phyloP scores from a whole-genome alignment of 2,113 vertebrate species.

The Willisornis vidua region DNA sequence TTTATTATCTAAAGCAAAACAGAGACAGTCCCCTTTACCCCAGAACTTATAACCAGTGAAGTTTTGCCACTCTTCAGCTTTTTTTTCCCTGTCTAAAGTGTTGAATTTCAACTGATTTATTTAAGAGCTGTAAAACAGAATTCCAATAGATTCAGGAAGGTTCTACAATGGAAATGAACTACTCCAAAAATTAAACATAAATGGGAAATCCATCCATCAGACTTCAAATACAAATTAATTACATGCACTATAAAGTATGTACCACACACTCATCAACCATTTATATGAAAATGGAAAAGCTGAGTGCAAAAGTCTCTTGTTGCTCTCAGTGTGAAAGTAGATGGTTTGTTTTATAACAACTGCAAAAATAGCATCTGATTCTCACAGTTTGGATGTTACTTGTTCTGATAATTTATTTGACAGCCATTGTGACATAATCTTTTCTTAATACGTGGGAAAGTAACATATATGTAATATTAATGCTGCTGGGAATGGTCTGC shows the following conservation, averaged over 20 bases:
- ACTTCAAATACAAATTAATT: not conserved
- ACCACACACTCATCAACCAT: not conserved
- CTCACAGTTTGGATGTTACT: not conserved
- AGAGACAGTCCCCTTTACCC: not conserved
- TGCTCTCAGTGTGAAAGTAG: not conserved
- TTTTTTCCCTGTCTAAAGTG: not conserved
- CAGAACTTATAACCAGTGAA: not conserved
- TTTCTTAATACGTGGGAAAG: not conserved
- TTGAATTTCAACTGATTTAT: not conserved
- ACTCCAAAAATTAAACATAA: not conserved
- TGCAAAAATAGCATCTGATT: not conserved
- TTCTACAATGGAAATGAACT: not conserved
- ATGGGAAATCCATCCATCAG: not conserved
- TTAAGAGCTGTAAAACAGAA: not conserved
- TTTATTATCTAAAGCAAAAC: not conserved
- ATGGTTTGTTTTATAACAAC: not conserved
- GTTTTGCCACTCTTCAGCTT: not conserved
- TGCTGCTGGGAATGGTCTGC: not conserved
- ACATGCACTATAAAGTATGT: not conserved
- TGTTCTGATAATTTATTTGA: not conserved
- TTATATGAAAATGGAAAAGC: not conserved
- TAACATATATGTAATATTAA: not conserved
- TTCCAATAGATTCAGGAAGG: not conserved
- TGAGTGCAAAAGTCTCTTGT: not conserved
- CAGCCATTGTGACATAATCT: not conserved